These are phyloP conservation scores for Atta texana DNA, from an alignment of 1,140 invertebrate species.

Conservation along the genomic window DNA sequence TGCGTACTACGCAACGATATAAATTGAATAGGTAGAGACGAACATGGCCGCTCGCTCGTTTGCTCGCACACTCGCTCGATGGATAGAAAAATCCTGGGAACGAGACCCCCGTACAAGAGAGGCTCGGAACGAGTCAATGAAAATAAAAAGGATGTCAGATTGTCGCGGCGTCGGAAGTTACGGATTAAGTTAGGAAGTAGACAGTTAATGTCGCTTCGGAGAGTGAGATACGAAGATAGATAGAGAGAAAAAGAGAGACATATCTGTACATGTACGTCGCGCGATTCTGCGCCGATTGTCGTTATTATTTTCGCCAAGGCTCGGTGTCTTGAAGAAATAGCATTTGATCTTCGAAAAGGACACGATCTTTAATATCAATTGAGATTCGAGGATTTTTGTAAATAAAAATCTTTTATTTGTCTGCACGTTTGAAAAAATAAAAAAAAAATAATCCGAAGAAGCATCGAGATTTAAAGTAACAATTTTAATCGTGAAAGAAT, in stretches of 20 bases:
- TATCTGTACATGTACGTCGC: background rate
- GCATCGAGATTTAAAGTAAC: background rate
- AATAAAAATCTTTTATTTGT: background rate
- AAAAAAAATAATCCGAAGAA: background rate
- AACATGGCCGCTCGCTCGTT: conserved; percentile 73
- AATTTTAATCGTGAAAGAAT: background rate
- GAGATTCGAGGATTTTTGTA: background rate
- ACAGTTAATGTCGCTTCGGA: conserved; percentile 84
- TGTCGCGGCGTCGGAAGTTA: conserved; percentile 86
- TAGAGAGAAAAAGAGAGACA: conserved; percentile 20
- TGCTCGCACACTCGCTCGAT: conserved; percentile 78
- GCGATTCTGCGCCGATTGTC: conserved; percentile 8
- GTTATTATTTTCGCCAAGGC: background rate
- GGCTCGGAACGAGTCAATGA: conserved; percentile 83
- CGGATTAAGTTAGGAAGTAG: conserved; percentile 87
- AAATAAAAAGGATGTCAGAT: conserved; percentile 87
- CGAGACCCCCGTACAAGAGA: conserved; percentile 82
- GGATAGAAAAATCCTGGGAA: conserved; percentile 87
- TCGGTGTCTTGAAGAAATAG: background rate
- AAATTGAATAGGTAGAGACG: conserved; percentile 85
- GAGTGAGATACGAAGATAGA: conserved; percentile 74
- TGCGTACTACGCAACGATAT: conserved; percentile 83
- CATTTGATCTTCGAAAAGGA: background rate
- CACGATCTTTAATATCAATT: background rate
- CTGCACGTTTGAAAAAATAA: background rate